phyloP scores from a whole-genome alignment of 2,797 vertebrate species.

The Rhinella marina region DNA sequence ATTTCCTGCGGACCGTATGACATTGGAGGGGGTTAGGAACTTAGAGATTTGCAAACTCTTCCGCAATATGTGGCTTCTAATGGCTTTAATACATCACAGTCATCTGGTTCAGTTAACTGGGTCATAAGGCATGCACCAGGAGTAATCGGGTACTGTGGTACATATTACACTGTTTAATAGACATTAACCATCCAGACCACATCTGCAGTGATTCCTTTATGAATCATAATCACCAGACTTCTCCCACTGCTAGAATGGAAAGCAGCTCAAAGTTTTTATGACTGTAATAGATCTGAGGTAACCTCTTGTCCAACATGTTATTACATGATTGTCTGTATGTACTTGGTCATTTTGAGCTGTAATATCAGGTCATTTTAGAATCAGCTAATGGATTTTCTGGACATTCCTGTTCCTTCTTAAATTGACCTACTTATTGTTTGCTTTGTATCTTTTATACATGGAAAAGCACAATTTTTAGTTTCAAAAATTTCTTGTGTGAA shows the following conservation, averaged over 20 bases:
- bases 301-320: background rate
- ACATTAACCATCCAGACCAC: slow-evolving; percentile 35
- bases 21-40: slow-evolving; percentile 49
- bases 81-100: slow-evolving; percentile 60
- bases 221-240: slow-evolving; percentile 32
- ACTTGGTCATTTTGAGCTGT: background rate
- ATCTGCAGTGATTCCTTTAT: slow-evolving; percentile 24
- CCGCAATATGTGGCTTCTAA: slow-evolving; percentile 48
- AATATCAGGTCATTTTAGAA: background rate
- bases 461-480: background rate
- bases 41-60: slow-evolving; percentile 42
- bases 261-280: background rate
- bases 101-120: slow-evolving; percentile 55
- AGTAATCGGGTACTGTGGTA: slow-evolving; percentile 38
- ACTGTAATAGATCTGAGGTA: background rate
- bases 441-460: background rate
- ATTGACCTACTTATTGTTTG: background rate
- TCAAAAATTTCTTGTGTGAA: background rate
- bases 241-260: background rate
- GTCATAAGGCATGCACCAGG: slow-evolving; percentile 51
- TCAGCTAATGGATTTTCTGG: background rate
- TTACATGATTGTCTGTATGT: background rate
- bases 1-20: slow-evolving; percentile 39
- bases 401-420: background rate
- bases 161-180: slow-evolving; percentile 44